A percentile compares a stretch with the other conserved stretches of the same genome.
phyloP scores from a whole-genome alignment of 2,797 vertebrate genomes.

The Ataeniobius toweri region DNA sequence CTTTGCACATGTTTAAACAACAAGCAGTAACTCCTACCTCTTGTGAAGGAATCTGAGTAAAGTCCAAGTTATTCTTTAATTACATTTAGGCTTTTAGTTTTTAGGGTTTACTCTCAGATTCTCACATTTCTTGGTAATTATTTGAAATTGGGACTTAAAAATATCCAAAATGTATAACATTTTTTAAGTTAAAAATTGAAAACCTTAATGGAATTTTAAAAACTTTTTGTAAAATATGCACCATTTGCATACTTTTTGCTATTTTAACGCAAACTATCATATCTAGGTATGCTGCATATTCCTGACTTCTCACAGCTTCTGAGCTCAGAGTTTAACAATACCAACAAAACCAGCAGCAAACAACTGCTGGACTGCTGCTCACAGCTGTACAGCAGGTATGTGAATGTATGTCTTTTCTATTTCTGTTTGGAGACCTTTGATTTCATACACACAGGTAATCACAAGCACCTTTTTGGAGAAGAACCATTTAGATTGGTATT shows the following conservation, averaged over 20 bases:
- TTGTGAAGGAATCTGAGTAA: background rate
- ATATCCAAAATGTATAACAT: background rate
- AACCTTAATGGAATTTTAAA: background rate
- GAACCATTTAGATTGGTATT: background rate
- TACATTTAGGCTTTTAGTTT: background rate
- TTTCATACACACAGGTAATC: background rate
- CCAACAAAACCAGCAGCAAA: slow-evolving; percentile 60
- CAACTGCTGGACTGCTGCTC: slow-evolving; percentile 79
- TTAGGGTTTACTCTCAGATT: background rate
- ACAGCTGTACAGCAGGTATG: slow-evolving; percentile 64
- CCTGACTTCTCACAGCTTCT: slow-evolving; percentile 77
- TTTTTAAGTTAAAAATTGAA: background rate
- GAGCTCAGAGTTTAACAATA: slow-evolving; percentile 59
- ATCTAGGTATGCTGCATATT: slow-evolving; percentile 80
- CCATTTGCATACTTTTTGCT: background rate
- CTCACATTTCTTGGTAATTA: background rate
- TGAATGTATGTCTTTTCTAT: background rate
- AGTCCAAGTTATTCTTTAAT: background rate
- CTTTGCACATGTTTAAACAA: background rate
- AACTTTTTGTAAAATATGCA: background rate
- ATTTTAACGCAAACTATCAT: background rate
- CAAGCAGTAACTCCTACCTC: background rate
- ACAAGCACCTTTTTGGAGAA: background rate
- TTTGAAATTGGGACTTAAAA: too few relatives aligned
- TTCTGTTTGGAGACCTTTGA: background rate